Conservation (phyloP, 2,113 vertebrate genomes). For the Actenoides hombroni region DNA sequence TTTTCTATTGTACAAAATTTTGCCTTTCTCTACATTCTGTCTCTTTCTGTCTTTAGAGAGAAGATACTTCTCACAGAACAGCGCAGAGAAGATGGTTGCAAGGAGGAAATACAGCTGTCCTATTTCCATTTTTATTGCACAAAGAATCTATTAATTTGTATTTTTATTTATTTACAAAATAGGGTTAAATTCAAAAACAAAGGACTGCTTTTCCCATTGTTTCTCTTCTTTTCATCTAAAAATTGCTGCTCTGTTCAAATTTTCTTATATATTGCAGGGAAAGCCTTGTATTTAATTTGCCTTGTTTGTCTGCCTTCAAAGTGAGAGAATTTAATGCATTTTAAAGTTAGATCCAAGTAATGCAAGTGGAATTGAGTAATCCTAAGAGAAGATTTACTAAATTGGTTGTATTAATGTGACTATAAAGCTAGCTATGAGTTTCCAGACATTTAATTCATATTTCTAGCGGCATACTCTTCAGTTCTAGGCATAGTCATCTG, state of each 20-base stretch:
- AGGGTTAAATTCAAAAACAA: not conserved
- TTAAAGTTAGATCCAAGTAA: not conserved
- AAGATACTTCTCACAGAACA: not conserved
- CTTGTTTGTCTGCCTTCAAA: not conserved
- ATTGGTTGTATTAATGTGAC: not conserved
- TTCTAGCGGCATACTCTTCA: not conserved
- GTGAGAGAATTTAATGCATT: not conserved
- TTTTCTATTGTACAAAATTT: not conserved
- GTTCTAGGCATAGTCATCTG: not conserved
- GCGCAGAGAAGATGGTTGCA: not conserved
- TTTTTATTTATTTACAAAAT: slow-evolving; percentile 32
- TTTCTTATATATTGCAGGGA: not conserved
- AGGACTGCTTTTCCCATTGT: not conserved
- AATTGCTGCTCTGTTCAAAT: not conserved
- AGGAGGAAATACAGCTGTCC: not conserved
- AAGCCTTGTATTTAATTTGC: not conserved
- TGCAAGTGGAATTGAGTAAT: not conserved
- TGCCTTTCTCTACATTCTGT: not conserved
- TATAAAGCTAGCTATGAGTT: not conserved
- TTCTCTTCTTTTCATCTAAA: not conserved
- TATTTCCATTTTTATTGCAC: slow-evolving; percentile 41
- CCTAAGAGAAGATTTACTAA: not conserved
- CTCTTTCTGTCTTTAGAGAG: not conserved
- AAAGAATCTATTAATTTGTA: slow-evolving; percentile 3
- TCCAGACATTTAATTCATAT: not conserved